Base-by-base conservation (phyloP, 1,140 invertebrate genomes). In the Cephus cinctus region DNA sequence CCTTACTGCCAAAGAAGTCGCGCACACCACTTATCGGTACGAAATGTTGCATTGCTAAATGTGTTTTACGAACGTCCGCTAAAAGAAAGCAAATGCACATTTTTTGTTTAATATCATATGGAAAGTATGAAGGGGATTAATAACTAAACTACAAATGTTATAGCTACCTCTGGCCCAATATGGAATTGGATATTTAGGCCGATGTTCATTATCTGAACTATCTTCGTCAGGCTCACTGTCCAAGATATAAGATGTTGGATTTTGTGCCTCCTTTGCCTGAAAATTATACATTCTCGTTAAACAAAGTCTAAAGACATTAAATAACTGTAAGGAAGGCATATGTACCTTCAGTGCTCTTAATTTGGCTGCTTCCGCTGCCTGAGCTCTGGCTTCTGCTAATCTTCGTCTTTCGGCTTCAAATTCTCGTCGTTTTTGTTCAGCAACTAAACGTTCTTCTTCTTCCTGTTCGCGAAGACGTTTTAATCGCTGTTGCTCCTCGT, bases 1-100 rank as follows among this genome's bases (percentile, higher is more conserved):
- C 78, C 34, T 78, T 78, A n/a, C 81, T 76, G 21, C 78, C 79
- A 67, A 87, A 88, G 48, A 86, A 78, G 31, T 64, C 73, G 52
- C 83, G 81, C 23, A 85, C 67, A 34, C 71, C 53, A 5, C 59
- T 44, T 1, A 73, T 48, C 3, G 71, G 69, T 25, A 78, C 54
- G 19, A 60, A 54, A 8, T 58, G 52, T 47, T 78, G 76, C 19
- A 65, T 64, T 4, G 45, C 52, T 6, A 77, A 57, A 47, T 69
- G 63, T 1, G 27, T 4, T 43, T 53, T 61, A 12, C 76, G 60
- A 21, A 69, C 45, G 11, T 62, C 22, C 8, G 61, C 73, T 78
- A 41, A 49, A 69, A 57, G 61, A 38, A 64, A n/a, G n/a, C n/a
- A n/a, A n/a, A n/a, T n/a, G n/a, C n/a, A n/a, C n/a, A n/a, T n/a